Conservation (phyloP, 2,888 invertebrate species). For the Leptura quadrifasciata region DNA sequence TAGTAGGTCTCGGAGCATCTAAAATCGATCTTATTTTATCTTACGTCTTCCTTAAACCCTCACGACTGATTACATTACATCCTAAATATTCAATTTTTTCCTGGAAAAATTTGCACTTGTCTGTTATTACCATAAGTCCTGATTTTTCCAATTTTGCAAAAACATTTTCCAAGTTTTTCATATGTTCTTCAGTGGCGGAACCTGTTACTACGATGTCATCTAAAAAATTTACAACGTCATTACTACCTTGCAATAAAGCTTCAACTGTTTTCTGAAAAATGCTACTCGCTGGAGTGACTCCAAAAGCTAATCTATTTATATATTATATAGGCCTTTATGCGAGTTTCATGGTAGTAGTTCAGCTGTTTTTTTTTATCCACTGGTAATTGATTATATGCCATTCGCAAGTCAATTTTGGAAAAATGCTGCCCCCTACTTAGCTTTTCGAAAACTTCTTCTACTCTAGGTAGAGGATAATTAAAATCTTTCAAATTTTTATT, state of each 20-base stretch:
- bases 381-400: too few relatives aligned
- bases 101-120: too few relatives aligned
- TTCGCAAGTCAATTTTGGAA: slow-evolving; percentile 63
- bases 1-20: slow-evolving; percentile 39
- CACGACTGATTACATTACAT: slow-evolving; percentile 57
- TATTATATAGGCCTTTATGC: slow-evolving; percentile 56
- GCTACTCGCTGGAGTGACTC: slow-evolving; percentile 66
- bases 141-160: slow-evolving; percentile 55
- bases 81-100: slow-evolving; percentile 64
- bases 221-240: slow-evolving; percentile 61
- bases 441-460: slow-evolving; percentile 43
- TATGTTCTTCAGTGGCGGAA: slow-evolving; percentile 54
- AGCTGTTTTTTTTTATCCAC: slow-evolving; percentile 62
- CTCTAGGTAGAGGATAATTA: slow-evolving; percentile 47
- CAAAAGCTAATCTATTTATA: slow-evolving; percentile 67
- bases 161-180: slow-evolving; percentile 56
- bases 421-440: slow-evolving; percentile 28
- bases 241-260: slow-evolving; percentile 61
- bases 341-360: slow-evolving; percentile 65
- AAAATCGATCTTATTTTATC: slow-evolving; percentile 52
- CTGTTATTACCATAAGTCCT: slow-evolving; percentile 61
- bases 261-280: slow-evolving; percentile 69
- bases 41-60: slow-evolving; percentile 50
- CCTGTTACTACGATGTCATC: slow-evolving; percentile 66
- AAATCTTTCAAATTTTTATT: slow-evolving; percentile 54